Conservation (phyloP, 2,113 vertebrate species). For the Amblyopsis rosae region DNA sequence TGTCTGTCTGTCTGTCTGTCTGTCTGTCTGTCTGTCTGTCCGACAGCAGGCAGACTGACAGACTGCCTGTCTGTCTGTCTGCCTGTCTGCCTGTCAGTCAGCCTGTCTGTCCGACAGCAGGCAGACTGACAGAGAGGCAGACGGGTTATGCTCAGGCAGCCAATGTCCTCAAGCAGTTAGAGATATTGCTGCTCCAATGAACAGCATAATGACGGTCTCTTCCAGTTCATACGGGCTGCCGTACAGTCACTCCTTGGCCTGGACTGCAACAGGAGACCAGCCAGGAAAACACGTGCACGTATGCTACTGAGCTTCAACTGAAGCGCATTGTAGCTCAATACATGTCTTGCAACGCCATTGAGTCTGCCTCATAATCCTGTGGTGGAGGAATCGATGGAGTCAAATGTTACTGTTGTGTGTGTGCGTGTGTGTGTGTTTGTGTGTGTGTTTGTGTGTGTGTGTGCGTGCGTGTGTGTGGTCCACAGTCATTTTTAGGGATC, state of each 20-base stretch:
- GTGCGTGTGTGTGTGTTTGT: neutral
- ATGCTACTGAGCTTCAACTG: too few relatives aligned
- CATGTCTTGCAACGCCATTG: neutral
- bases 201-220: slow-evolving; percentile 76
- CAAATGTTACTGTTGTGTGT: neutral
- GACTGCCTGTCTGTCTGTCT: slow-evolving; percentile 17
- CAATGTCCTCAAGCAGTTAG: slow-evolving; percentile 66
- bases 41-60: neutral
- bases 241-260: slow-evolving; percentile 46
- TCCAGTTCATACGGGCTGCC: slow-evolving; percentile 60
- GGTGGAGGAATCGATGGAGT: slow-evolving; percentile 2
- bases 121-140: slow-evolving; percentile 44
- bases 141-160: slow-evolving; percentile 47
- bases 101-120: slow-evolving; percentile 3
- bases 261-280: slow-evolving; percentile 47
- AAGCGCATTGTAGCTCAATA: too few relatives aligned
- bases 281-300: too few relatives aligned
- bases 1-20: neutral
- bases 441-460: neutral
- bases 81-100: neutral
- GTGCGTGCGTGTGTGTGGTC: neutral
- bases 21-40: slow-evolving; percentile 11
- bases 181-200: slow-evolving; percentile 77
- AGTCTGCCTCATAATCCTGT: neutral
- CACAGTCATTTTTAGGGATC: slow-evolving; percentile 7